phyloP scores from a whole-genome alignment of 2,888 invertebrate genomes.

The Elmis aenea region DNA sequence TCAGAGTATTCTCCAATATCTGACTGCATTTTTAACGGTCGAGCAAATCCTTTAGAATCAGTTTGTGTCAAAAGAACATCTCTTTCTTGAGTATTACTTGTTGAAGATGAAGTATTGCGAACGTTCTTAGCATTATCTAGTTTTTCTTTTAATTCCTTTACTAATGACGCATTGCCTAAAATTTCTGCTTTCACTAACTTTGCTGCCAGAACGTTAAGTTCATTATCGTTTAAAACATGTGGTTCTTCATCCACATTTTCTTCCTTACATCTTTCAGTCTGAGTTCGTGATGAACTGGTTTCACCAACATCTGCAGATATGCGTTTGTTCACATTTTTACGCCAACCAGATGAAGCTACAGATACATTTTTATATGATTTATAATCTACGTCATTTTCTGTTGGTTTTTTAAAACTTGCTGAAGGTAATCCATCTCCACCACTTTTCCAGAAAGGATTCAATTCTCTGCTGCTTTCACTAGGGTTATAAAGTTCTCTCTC shows the following conservation, averaged over 20 bases:
- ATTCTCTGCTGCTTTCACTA: slow-evolving; percentile 66
- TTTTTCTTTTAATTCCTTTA: slow-evolving; percentile 66
- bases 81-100: slow-evolving; percentile 38
- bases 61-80: slow-evolving; percentile 66
- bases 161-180: slow-evolving; percentile 71
- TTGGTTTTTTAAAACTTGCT: slow-evolving; percentile 47
- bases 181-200: slow-evolving; percentile 93
- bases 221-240: slow-evolving; percentile 60
- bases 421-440: slow-evolving; percentile 84
- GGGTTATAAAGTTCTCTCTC: slow-evolving; percentile 62
- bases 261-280: neutral
- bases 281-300: slow-evolving; percentile 1
- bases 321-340: too few relatives aligned
- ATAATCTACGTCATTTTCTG: slow-evolving; percentile 45
- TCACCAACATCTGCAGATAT: slow-evolving; percentile 24
- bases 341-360: slow-evolving; percentile 15
- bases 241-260: slow-evolving; percentile 2
- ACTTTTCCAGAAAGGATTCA: slow-evolving; percentile 91
- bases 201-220: slow-evolving; percentile 87
- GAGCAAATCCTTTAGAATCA: slow-evolving; percentile 61
- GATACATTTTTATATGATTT: slow-evolving; percentile 5
- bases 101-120: slow-evolving; percentile 16
- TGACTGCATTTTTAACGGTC: slow-evolving; percentile 52
- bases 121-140: slow-evolving; percentile 64
- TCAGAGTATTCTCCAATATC: slow-evolving; percentile 48